Conservation (phyloP, 2,797 vertebrate genomes). For the Ctenosaura bakeri region DNA sequence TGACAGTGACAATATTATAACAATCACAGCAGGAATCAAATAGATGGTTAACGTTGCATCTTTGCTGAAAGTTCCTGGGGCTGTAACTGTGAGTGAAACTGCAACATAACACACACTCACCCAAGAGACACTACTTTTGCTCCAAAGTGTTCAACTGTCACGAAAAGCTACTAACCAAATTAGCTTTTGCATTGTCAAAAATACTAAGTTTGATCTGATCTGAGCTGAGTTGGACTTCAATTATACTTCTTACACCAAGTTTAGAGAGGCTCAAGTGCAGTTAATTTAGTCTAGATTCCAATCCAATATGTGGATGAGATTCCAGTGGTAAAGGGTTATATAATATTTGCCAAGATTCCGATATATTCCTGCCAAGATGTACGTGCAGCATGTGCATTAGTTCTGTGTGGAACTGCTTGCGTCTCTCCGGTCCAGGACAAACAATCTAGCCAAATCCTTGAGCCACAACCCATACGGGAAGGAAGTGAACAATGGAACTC, state of each 20-base stretch:
- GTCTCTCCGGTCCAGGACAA: too few species aligned
- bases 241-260: background rate
- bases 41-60: too few species aligned
- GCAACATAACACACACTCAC: background rate
- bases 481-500: too few species aligned
- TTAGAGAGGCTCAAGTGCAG: background rate
- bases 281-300: too few species aligned
- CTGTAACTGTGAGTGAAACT: background rate
- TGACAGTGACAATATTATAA: background rate
- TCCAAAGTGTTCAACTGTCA: background rate
- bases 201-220: background rate
- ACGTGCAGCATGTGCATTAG: too few species aligned
- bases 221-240: background rate
- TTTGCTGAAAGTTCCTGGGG: too few species aligned
- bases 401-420: too few species aligned
- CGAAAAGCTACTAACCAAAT: background rate
- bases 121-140: background rate
- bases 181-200: background rate
- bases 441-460: too few species aligned
- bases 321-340: background rate
- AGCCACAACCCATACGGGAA: too few species aligned
- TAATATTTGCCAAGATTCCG: background rate
- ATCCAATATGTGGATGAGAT: background rate
- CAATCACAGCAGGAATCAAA: too few species aligned
- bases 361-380: background rate